Percentiles rank a stretch among this genome's conserved stretches.
Evolutionary conservation across 2,888 invertebrate genomes (phyloP).

Genomic region (Drosophila meridiana): DNA sequence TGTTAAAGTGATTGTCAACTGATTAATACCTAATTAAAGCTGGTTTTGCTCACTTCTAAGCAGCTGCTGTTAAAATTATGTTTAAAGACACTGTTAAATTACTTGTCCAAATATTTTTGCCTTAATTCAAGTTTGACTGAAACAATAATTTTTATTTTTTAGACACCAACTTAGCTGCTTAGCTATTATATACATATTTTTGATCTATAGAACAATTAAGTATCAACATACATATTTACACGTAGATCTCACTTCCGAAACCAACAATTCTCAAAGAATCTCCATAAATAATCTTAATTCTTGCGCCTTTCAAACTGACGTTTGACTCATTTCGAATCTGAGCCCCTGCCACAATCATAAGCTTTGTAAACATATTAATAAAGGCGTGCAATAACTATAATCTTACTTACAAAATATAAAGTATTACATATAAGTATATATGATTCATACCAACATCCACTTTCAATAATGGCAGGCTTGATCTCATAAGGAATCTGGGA

Average conservation of each 20-base stretch:
- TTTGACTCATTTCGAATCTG: conserved; percentile 28
- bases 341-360: conserved; percentile 7
- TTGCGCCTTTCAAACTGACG: neutral
- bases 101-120: neutral
- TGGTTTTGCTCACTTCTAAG: neutral
- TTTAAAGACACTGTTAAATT: neutral
- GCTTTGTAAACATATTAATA: neutral
- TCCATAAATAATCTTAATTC: neutral
- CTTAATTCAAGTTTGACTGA: neutral
- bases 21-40: neutral
- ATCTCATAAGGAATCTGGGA: neutral
- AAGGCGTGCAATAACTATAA: neutral
- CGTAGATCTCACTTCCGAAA: neutral
- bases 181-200: neutral
- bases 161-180: neutral
- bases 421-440: neutral
- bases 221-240: neutral
- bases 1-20: neutral
- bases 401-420: neutral
- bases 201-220: neutral
- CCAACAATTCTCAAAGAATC: neutral
- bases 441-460: neutral
- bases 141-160: neutral
- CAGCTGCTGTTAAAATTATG: neutral
- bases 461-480: neutral